Evolutionary conservation across 2,888 invertebrate species (phyloP).

Genomic region (Scrobipalpa costella): DNA sequence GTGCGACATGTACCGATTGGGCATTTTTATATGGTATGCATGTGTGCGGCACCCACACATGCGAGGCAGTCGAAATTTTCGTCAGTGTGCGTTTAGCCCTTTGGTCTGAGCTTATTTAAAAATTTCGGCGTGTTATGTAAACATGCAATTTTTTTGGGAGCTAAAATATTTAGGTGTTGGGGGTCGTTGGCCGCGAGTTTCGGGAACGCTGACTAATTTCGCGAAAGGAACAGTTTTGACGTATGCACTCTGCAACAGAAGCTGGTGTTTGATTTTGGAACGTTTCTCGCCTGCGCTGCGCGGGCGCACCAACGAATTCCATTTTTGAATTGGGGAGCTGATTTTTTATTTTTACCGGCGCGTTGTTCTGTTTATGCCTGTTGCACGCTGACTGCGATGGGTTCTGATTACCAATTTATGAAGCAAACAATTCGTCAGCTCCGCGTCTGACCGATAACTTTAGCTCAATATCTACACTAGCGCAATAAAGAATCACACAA

Average conservation of each 20-base stretch:
- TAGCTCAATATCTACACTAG: not conserved
- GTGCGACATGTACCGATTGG: conserved; percentile 78
- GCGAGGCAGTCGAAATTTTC: conserved; percentile 62
- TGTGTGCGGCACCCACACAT: conserved; percentile 75
- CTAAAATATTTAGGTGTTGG: conserved; percentile 77
- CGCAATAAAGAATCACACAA: not conserved
- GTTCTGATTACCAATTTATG: conserved; percentile 8
- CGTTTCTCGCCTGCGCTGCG: conserved; percentile 37
- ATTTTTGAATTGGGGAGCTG: conserved; percentile 28
- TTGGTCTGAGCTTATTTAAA: conserved; percentile 69
- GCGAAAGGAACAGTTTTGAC: conserved; percentile 62
- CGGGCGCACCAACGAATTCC: conserved; percentile 31
- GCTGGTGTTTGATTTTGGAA: conserved; percentile 49
- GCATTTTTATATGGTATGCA: conserved; percentile 69
- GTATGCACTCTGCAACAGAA: conserved; percentile 51
- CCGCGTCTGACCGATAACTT: not conserved
- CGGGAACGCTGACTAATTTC: conserved; percentile 79
- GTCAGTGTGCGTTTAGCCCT: conserved; percentile 68
- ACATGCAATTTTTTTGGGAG: conserved; percentile 68
- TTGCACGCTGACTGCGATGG: not conserved
- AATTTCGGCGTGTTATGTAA: conserved; percentile 77
- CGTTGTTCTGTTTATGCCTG: conserved; percentile 1
- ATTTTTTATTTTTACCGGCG: conserved; percentile 32
- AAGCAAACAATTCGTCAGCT: not conserved
- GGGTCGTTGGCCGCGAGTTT: conserved; percentile 74